Evolutionary conservation across 2,797 vertebrate genomes (phyloP).

Genomic region (Tiaroga cobitis): DNA sequence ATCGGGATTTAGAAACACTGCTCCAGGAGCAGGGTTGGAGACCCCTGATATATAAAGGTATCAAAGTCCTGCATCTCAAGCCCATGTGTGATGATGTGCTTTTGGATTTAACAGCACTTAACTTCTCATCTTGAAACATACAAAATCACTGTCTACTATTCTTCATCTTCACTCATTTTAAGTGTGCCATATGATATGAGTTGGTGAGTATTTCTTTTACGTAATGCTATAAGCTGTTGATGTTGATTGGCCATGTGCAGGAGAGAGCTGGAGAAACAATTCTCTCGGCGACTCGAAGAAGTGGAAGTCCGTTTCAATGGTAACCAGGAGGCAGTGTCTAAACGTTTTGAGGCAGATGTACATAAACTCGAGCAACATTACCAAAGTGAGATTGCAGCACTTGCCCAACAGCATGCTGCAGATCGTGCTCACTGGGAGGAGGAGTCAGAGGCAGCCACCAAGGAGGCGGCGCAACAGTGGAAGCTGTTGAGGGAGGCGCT

Average conservation of each 20-base stretch:
- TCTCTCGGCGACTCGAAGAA: constrained; percentile 82
- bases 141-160: neutral
- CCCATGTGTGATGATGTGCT: neutral
- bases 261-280: constrained; percentile 85
- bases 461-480: constrained; percentile 41
- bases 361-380: constrained; percentile 77
- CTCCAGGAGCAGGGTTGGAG: neutral
- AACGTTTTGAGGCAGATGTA: constrained; percentile 77
- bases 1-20: neutral
- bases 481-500: constrained; percentile 74
- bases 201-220: neutral
- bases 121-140: neutral
- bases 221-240: constrained; percentile 43
- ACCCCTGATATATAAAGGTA: neutral
- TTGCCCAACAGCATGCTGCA: constrained; percentile 72
- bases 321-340: constrained; percentile 79
- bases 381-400: constrained; percentile 74
- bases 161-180: neutral
- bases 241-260: constrained; percentile 79
- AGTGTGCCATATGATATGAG: neutral
- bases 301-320: constrained; percentile 82
- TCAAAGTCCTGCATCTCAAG: neutral
- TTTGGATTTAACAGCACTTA: neutral
- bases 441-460: constrained; percentile 66
- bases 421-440: constrained; percentile 81